Evolutionary conservation across 2,888 invertebrate genomes (phyloP).

Genomic region (Bombylius discolor): DNA sequence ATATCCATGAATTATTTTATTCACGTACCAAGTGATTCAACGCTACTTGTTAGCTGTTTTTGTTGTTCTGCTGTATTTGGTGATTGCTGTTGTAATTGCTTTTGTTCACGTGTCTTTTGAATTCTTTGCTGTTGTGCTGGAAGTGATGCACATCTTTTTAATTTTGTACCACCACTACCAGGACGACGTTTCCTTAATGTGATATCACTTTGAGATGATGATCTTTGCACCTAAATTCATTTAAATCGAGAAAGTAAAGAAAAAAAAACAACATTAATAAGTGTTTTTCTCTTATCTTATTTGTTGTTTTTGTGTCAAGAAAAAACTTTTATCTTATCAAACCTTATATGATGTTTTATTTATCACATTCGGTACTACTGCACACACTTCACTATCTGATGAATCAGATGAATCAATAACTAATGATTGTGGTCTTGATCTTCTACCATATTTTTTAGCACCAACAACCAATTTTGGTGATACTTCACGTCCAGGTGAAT

Average conservation of each 20-base stretch:
- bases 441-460: slow-evolving; percentile 61
- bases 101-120: slow-evolving; percentile 11
- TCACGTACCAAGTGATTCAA: slow-evolving; percentile 32
- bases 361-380: too few species aligned
- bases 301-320: background rate
- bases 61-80: slow-evolving; percentile 17
- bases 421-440: slow-evolving; percentile 48
- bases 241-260: background rate
- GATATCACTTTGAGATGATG: slow-evolving; percentile 44
- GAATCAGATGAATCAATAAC: slow-evolving; percentile 31
- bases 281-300: background rate
- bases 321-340: too few species aligned
- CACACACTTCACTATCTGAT: slow-evolving; percentile 26
- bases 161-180: slow-evolving; percentile 33
- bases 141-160: slow-evolving; percentile 44
- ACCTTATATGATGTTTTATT: too few species aligned
- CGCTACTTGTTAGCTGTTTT: slow-evolving; percentile 29
- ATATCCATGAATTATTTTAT: too few species aligned
- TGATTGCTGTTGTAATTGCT: slow-evolving; percentile 17
- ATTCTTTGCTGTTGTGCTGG: slow-evolving; percentile 34
- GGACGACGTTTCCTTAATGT: slow-evolving; percentile 37
- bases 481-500: slow-evolving; percentile 53
- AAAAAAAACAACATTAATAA: slow-evolving; percentile 9
- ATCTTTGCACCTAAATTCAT: slow-evolving; percentile 37
- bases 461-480: slow-evolving; percentile 61